phyloP scores from a whole-genome alignment of 2,888 invertebrate species.

The Chymomyza procnemis region DNA sequence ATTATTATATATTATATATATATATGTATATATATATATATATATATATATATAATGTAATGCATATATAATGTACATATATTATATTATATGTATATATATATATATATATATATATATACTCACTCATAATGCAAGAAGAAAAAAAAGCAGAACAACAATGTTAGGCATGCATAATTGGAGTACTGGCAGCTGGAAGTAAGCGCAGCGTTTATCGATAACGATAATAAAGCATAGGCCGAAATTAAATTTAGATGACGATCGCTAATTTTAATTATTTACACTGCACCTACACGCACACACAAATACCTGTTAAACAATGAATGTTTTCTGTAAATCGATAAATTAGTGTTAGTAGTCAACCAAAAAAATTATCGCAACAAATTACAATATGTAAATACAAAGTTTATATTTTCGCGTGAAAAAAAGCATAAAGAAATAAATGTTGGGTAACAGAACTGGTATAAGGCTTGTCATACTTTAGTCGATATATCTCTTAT shows the following conservation, averaged over 20 bases:
- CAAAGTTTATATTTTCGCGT: neutral
- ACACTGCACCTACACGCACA: conserved; percentile 10
- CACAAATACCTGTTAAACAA: neutral
- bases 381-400: neutral
- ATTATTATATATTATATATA: too few species aligned
- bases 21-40: conserved; percentile 3
- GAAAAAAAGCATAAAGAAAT: too few species aligned
- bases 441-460: neutral
- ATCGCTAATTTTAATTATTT: conserved; percentile 74
- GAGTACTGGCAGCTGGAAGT: neutral
- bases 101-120: conserved; percentile 3
- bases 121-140: neutral
- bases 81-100: neutral
- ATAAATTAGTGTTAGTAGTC: neutral
- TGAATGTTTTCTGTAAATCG: neutral
- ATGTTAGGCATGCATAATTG: conserved; percentile 24
- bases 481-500: neutral
- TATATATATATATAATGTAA: conserved; percentile 5
- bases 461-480: neutral
- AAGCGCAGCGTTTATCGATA: neutral
- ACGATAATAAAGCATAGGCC: neutral
- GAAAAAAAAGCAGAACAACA: conserved; percentile 16
- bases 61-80: neutral
- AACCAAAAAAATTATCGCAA: neutral
- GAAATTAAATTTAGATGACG: neutral